Evolutionary conservation across 2,113 vertebrate genomes (phyloP).

Genomic region (Psilopsiagon aymara): DNA sequence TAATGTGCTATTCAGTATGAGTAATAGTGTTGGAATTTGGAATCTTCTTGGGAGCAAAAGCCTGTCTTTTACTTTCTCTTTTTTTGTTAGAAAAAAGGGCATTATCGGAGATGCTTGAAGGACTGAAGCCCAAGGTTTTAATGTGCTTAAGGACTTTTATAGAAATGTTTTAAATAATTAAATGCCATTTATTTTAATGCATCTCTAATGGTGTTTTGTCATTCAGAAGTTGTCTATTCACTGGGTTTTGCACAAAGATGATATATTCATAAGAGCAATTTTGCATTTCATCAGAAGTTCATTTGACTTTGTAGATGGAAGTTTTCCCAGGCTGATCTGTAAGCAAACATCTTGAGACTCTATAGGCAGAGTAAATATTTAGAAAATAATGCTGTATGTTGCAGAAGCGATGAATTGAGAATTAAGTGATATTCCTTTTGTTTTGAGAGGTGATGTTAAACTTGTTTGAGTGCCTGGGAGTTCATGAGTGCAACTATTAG

Average conservation of each 20-base stretch:
- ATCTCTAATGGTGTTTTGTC: not conserved
- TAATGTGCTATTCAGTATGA: not conserved
- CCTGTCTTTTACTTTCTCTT: not conserved
- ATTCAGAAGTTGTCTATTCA: not conserved
- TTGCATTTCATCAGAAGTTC: slow-evolving; percentile 9
- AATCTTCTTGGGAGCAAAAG: slow-evolving; percentile 7
- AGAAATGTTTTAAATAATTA: slow-evolving; percentile 37
- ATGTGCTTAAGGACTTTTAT: not conserved
- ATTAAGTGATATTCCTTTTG: not conserved
- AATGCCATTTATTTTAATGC: slow-evolving; percentile 18
- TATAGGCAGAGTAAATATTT: slow-evolving; percentile 22
- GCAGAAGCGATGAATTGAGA: not conserved
- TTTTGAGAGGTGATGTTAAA: not conserved
- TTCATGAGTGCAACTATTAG: not conserved
- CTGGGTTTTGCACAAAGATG: slow-evolving; percentile 6
- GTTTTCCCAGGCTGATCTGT: not conserved
- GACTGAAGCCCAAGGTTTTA: not conserved
- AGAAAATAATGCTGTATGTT: not conserved
- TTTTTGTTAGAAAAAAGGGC: not conserved
- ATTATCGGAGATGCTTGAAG: not conserved
- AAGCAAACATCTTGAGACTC: slow-evolving; percentile 26
- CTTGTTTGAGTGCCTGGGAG: not conserved
- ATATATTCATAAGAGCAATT: slow-evolving; percentile 40
- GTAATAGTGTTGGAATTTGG: slow-evolving; percentile 20
- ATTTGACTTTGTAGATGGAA: not conserved